phyloP scores from a whole-genome alignment of 2,797 vertebrate species.

The Silurus aristotelis region DNA sequence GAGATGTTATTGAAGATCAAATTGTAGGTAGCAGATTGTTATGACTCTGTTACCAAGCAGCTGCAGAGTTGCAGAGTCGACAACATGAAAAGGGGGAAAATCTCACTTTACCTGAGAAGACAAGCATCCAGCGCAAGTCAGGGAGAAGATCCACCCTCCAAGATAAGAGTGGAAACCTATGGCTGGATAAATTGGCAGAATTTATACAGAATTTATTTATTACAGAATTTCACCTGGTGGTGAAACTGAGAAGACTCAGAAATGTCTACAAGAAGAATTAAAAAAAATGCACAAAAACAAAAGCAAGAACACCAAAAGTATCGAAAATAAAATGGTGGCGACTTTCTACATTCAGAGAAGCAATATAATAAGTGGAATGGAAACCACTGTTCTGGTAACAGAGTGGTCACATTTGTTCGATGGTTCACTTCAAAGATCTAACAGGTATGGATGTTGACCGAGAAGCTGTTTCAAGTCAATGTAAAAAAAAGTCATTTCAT shows the following conservation, averaged over 20 bases:
- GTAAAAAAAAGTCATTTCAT: too few species aligned
- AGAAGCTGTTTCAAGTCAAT: too few species aligned
- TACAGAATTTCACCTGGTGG: background rate
- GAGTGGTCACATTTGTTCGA: too few species aligned
- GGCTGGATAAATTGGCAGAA: conserved; percentile 38
- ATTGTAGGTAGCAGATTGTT: conserved; percentile 12
- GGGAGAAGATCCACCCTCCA: conserved; percentile 31
- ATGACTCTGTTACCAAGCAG: conserved; percentile 50
- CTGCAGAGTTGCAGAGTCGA: conserved; percentile 38
- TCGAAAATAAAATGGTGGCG: conserved; percentile 28
- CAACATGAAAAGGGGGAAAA: conserved; percentile 35
- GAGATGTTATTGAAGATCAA: conserved; percentile 31
- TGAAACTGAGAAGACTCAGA: conserved; percentile 41
- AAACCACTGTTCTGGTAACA: too few species aligned
- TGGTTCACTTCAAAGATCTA: too few species aligned
- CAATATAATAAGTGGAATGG: conserved; percentile 36
- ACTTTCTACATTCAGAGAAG: conserved; percentile 45
- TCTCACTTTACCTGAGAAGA: conserved; percentile 26
- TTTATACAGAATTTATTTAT: too few species aligned
- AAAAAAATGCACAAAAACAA: conserved; percentile 37
- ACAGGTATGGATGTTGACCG: too few species aligned
- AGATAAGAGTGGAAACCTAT: conserved; percentile 25
- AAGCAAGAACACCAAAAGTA: conserved; percentile 21
- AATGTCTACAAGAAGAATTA: conserved; percentile 42
- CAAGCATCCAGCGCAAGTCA: conserved; percentile 21